Conservation (phyloP, 2,797 vertebrate genomes). For the Philypnodon macrostomus region DNA sequence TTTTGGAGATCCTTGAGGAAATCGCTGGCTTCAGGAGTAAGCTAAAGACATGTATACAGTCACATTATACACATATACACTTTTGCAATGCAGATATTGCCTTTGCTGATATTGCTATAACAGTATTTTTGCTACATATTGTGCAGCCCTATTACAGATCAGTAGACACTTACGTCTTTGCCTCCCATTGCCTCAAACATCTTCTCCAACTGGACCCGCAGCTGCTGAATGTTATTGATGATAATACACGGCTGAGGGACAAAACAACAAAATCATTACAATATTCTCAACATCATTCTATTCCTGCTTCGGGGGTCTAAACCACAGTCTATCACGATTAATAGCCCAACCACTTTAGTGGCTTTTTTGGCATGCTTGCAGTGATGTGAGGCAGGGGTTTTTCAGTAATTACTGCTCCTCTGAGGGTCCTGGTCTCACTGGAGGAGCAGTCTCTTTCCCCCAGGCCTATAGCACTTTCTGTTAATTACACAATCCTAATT, state of each 20-base stretch:
- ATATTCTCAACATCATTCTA: conserved; percentile 1
- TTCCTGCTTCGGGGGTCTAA: conserved; percentile 22
- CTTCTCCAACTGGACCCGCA: conserved; percentile 94
- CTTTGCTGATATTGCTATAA: too few species aligned
- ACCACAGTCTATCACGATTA: conserved; percentile 51
- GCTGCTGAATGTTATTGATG: conserved; percentile 98
- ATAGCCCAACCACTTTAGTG: conserved; percentile 44
- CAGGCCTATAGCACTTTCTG: conserved; percentile 46
- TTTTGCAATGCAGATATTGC: too few species aligned
- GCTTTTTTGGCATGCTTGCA: conserved; percentile 29
- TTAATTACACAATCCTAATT: conserved; percentile 63
- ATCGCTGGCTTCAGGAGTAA: conserved; percentile 94
- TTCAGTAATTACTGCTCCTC: conserved; percentile 56
- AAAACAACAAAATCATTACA: conserved; percentile 31
- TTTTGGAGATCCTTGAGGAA: conserved; percentile 95
- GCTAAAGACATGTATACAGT: conserved; percentile 65
- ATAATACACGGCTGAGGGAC: conserved; percentile 88
- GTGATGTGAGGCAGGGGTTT: conserved; percentile 38
- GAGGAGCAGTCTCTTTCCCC: conserved; percentile 40
- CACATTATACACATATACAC: too few species aligned
- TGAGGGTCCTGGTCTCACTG: conserved; percentile 42
- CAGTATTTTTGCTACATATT: too few species aligned
- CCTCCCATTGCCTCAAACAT: conserved; percentile 99
- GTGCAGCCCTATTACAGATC: too few species aligned
- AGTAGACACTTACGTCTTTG: conserved; percentile 86